phyloP scores from a whole-genome alignment of 2,113 vertebrate genomes.

The Aptenodytes patagonicus region DNA sequence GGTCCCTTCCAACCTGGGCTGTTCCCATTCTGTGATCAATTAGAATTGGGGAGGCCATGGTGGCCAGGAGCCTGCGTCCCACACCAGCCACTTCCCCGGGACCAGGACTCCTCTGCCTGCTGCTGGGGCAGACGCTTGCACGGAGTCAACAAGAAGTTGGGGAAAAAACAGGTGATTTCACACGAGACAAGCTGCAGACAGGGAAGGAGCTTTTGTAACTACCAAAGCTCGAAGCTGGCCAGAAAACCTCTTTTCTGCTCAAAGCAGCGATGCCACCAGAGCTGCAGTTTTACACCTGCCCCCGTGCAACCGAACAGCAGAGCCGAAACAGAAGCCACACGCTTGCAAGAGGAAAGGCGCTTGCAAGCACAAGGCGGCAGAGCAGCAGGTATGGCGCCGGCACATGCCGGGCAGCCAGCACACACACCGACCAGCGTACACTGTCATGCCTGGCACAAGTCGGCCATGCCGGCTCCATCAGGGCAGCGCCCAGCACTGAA shows the following conservation, averaged over 20 bases:
- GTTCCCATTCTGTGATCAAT: not conserved
- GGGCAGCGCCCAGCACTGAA: not conserved
- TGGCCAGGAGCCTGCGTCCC: not conserved
- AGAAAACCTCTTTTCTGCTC: not conserved
- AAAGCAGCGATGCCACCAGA: not conserved
- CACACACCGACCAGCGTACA: fast-evolving
- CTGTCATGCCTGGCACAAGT: not conserved
- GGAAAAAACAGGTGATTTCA: not conserved
- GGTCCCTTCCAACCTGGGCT: not conserved
- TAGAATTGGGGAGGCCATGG: not conserved
- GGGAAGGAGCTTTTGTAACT: not conserved
- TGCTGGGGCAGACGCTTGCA: not conserved
- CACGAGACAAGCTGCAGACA: not conserved
- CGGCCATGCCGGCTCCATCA: fast-evolving
- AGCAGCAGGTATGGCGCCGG: not conserved
- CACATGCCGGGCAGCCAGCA: not conserved
- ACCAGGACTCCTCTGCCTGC: not conserved
- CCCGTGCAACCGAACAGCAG: not conserved
- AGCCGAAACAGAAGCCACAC: not conserved
- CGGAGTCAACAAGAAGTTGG: not conserved
- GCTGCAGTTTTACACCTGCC: not conserved
- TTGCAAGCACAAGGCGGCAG: not conserved
- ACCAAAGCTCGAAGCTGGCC: not conserved
- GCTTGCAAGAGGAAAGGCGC: not conserved
- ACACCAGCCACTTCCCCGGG: not conserved